Evolutionary conservation across 2,888 invertebrate genomes (phyloP), one percentile per base, ranked within the genome.

Genomic region (Dolichomitus sp.): DNA sequence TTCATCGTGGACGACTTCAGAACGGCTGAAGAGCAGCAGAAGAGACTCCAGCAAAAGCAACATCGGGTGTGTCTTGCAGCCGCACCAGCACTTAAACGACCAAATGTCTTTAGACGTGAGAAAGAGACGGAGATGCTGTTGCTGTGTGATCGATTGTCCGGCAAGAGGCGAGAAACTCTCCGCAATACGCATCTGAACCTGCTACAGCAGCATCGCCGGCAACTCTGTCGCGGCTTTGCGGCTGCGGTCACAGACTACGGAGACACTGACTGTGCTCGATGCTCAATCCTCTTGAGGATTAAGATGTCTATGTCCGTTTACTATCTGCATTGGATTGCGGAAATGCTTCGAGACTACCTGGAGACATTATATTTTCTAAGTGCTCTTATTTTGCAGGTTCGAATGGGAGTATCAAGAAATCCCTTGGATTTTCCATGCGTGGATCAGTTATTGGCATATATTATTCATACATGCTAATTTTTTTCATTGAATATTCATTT

Each of bases 201-300:
- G 70, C 70, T 17, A 42, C 70, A 40, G 14, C 37, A n/a, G 57
- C 17, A 9, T 6, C 42, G 48, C 17, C 19, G 27, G 33, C 59
- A 50, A 19, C 59, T 30, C 73, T 48, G 61, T 50, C 33, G 61
- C 33, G 27, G 40, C 17, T 61, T 30, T 37, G 61, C n/a, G 73
- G 73, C 48, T 61, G 73, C 61, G 73, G 73, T 73, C 54, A 50
- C 73, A 59, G 61, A 73, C 33, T 73, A 17, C 27, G 72, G 59
- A 23, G 17, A 17, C 57, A 7, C 14, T 14, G 40, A 69, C 23
- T 37, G 19, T n/a, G 9, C 11, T 40, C 40, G 61, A 61, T 19
- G 37, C 33, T 30, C 73, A 50, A 45, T 48, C 50, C 73, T 37
- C 40, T n/a, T 37, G 72, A 59, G 79, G 79, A 79, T 79, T 73